Evolutionary conservation across 1,140 invertebrate genomes (phyloP).

Genomic region (Dolichoris vasculosae): DNA sequence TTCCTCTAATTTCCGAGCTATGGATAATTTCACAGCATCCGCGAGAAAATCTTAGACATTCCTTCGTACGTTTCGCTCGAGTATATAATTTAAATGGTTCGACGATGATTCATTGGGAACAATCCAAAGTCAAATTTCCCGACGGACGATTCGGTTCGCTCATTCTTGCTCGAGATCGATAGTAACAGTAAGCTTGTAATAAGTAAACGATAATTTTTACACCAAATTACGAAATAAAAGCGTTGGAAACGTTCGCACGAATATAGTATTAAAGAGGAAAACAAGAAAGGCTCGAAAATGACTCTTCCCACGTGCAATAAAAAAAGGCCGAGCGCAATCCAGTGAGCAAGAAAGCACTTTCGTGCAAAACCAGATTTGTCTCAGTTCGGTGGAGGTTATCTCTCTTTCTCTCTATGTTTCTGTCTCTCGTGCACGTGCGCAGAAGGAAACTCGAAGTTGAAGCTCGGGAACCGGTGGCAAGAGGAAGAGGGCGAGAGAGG

Average conservation of each 20-base stretch:
- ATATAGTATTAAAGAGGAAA: background rate
- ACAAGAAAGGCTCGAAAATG: background rate
- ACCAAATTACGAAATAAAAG: background rate
- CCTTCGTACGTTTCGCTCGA: background rate
- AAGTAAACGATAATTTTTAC: background rate
- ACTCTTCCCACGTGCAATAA: constrained; percentile 21
- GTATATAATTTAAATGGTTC: background rate
- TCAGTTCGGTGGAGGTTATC: constrained; percentile 1
- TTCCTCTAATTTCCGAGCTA: background rate
- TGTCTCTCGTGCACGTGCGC: background rate
- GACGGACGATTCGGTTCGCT: too few species aligned
- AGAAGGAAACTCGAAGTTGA: background rate
- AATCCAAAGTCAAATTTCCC: background rate
- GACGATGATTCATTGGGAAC: background rate
- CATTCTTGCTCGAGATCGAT: background rate
- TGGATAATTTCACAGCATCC: background rate
- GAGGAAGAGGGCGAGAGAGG: constrained; percentile 7
- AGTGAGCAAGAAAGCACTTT: constrained; percentile 14
- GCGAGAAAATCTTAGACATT: background rate
- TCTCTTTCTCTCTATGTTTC: background rate
- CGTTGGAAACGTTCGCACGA: background rate
- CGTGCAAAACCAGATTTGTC: constrained; percentile 15
- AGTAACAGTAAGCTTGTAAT: background rate
- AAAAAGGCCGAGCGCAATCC: background rate
- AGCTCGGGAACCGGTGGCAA: background rate